Base-by-base conservation (phyloP, 2,888 invertebrate genomes). In the Asteroscopus sphinx region DNA sequence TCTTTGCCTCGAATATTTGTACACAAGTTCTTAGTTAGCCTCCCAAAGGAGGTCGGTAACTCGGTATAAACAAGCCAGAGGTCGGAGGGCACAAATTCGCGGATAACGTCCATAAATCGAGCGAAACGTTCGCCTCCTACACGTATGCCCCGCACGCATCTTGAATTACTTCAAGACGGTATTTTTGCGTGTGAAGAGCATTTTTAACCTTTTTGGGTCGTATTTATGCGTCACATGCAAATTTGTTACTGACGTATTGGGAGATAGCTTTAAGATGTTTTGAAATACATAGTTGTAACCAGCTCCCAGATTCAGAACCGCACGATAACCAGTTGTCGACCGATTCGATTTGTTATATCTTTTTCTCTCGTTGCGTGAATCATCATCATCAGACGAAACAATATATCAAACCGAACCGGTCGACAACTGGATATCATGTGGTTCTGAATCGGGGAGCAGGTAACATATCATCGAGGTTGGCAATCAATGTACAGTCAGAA, bases 91-190 rank as follows among this genome's bases (percentile, higher is more conserved):
- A 80, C 83, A 80, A 80, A 81, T 81, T 79, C 70, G 52, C 58
- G 61, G 64, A 65, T 72, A 76, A 73, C 68, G 65, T 61, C 76
- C 62, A 83, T 86, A 86, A 84, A 84, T 85, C 77, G 80, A 73
- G 64, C 41, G 65, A 68, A 72, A 68, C 70, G 64, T 37, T 63
- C 72, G 63, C 70, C 68, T 66, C 68, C 62, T 68, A 65, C 60
- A 62, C 67, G 67, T 75, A 81, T 81, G 79, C 77, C 30, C 33
- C 54, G 60, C 85, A 85, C 84, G 85, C 78, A 76, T 54, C 56
- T 68, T 65, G 74, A 76, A 73, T 80, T 79, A 75, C 76, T 68
- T 73, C 62, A 77, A 80, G 68, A 65, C 68, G 61, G 68, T 77
- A 76, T 81, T 76, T 82, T 78, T 74, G 44, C 66, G 59, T 53